A percentile compares a stretch with the other conserved stretches of the same genome.
Evolutionary conservation across 2,113 vertebrate genomes (phyloP).

Genomic region (Petrocephalus microphthalmus): DNA sequence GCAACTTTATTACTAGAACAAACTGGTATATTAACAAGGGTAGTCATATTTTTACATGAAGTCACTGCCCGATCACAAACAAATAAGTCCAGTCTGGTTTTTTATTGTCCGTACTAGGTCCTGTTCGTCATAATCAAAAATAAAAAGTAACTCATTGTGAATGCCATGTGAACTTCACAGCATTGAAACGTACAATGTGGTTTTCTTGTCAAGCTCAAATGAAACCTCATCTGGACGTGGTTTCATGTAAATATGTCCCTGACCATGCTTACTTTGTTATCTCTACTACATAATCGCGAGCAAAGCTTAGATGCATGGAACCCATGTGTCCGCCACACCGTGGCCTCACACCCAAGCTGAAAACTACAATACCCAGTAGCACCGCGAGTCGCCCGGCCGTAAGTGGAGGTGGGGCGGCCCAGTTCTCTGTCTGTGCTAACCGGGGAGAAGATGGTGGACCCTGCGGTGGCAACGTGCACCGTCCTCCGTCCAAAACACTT

Average conservation of each 20-base stretch:
- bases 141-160: background rate
- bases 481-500: slow-evolving; percentile 59
- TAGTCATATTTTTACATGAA: background rate
- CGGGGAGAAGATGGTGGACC: slow-evolving; percentile 67
- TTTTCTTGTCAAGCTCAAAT: background rate
- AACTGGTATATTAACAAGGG: background rate
- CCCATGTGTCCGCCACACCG: background rate
- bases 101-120: background rate
- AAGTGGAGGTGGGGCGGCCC: slow-evolving; percentile 33
- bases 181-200: background rate
- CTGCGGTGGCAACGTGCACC: slow-evolving; percentile 53
- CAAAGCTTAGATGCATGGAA: background rate
- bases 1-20: background rate
- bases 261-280: background rate
- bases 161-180: background rate
- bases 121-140: background rate
- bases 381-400: background rate
- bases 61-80: background rate
- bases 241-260: background rate
- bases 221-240: background rate
- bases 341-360: background rate
- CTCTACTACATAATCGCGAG: background rate
- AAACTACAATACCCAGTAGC: slow-evolving; percentile 39
- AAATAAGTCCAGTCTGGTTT: background rate
- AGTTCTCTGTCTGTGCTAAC: slow-evolving; percentile 39